A percentile compares a stretch with the other conserved stretches of the same genome.
Evolutionary conservation across 2,888 invertebrate species (phyloP).

Genomic region (Atethmia centrago): DNA sequence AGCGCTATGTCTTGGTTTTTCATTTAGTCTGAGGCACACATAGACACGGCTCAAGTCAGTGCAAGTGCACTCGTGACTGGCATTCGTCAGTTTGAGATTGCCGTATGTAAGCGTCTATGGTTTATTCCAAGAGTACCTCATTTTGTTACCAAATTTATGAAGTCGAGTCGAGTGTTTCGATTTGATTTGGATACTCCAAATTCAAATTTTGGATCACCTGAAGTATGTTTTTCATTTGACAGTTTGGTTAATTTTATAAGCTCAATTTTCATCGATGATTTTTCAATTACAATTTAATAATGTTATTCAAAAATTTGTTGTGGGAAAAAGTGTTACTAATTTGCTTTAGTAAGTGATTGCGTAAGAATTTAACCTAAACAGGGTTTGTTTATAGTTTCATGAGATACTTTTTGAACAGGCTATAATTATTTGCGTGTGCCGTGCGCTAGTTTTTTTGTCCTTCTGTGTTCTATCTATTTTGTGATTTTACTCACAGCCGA

Average conservation of each 20-base stretch:
- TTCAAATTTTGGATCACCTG: neutral
- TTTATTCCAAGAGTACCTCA: neutral
- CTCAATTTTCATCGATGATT: neutral
- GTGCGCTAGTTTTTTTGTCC: neutral
- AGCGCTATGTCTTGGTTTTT: too few relatives aligned
- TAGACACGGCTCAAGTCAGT: neutral
- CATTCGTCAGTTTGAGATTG: neutral
- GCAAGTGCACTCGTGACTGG: neutral
- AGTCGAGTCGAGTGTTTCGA: neutral
- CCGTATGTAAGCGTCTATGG: neutral
- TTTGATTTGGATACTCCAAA: neutral
- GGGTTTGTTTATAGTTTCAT: too few relatives aligned
- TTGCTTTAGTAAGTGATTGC: neutral
- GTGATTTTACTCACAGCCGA: constrained; percentile 1
- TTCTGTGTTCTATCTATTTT: neutral
- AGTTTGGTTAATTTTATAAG: neutral
- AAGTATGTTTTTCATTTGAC: neutral
- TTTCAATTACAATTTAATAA: neutral
- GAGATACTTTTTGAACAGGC: too few relatives aligned
- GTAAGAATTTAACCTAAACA: neutral
- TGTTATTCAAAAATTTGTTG: neutral
- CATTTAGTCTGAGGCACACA: too few relatives aligned
- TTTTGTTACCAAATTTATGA: neutral
- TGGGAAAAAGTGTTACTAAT: neutral
- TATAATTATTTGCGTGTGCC: neutral